phyloP scores from a whole-genome alignment of 30 jellyfish, hydroid and myxozoan genomes.

The Pseudorhiza aurosa region DNA sequence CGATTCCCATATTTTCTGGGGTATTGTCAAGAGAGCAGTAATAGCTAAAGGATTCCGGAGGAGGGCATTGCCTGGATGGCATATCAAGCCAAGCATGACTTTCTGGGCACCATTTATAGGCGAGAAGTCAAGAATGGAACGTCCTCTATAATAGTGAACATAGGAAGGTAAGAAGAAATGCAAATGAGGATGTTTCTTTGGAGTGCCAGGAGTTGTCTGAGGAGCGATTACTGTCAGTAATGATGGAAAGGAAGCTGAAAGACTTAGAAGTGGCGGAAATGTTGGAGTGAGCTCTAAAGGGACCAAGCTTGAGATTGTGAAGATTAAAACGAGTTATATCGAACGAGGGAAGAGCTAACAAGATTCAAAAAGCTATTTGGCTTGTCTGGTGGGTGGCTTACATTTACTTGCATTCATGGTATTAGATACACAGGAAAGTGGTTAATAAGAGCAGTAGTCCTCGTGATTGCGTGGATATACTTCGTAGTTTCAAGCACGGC shows the following conservation, averaged over 20 bases:
- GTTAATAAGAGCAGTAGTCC: slow-evolving; percentile 60
- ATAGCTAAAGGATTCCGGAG: not conserved
- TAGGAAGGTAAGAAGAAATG: not conserved
- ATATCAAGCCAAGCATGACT: slow-evolving; percentile 1
- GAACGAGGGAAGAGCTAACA: not conserved
- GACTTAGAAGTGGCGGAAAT: not conserved
- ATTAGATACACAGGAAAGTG: slow-evolving; percentile 36
- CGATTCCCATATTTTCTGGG: not conserved
- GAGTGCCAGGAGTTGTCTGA: slow-evolving; percentile 17
- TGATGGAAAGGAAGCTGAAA: not conserved
- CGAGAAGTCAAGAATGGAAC: not conserved
- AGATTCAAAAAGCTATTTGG: slow-evolving; percentile 10
- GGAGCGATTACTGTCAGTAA: not conserved
- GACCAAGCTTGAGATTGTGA: slow-evolving; percentile 5
- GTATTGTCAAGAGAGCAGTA: not conserved
- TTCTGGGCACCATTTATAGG: slow-evolving; percentile 20
- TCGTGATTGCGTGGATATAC: slow-evolving; percentile 45
- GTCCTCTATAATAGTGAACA: not conserved
- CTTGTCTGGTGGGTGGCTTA: slow-evolving; percentile 33
- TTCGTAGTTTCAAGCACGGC: slow-evolving; percentile 37
- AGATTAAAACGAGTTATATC: not conserved
- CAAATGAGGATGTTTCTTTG: not conserved
- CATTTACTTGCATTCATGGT: slow-evolving; percentile 20
- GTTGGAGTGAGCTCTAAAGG: slow-evolving; percentile 5
- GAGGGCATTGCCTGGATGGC: not conserved